Base-by-base conservation (phyloP, 2,113 vertebrate genomes). In the Perca fluviatilis region DNA sequence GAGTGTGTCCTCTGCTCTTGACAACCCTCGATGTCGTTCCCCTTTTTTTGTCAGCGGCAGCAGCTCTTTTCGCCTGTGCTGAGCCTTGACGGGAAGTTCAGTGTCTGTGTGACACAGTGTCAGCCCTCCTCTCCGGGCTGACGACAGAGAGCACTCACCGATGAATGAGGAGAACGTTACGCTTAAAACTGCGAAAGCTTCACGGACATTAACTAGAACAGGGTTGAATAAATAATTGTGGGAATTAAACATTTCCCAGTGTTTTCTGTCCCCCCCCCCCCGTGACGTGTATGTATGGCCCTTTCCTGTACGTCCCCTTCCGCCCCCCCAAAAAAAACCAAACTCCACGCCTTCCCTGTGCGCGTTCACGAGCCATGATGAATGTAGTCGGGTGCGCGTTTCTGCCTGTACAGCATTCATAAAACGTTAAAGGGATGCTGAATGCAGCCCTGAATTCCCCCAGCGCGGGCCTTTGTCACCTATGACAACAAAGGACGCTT, bases 241-340 rank as follows among this genome's bases (percentile, higher is more conserved):
- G 65, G 70, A 87, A 91, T 92, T 86, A 85, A 94, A 94, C 91
- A 93, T 89, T 84, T 80, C 84, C 81, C 83, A 89, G 62, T 79
- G 56, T 84, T 80, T 83, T 88, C 85, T 88, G 71, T 82, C 78
- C 72, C 36, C 19, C 85, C 78, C 72, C 36, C 19, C 47, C 77
- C 51, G 85, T 92, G 91, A 94, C 93, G 93, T 93, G 89, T 89
- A 76, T 90, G 83, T 79, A 87, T 84, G 88, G 88, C 87, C 92
- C 82, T 91, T 92, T 95, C 92, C 93, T 93, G 92, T 94, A 83
- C 93, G 76, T 79, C 93, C 87, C 85, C 91, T 94, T 94, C 94
- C 93, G 92, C 79, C 77, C 76, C 23, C 16, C 15, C 30, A 54
- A 43, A 82, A 77, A 54, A 43, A 82, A 74, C 54, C 46, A 46